These are phyloP conservation scores for Ageneiosus marmoratus DNA, from an alignment of 2,113 vertebrate genomes.

Conservation along the genomic window DNA sequence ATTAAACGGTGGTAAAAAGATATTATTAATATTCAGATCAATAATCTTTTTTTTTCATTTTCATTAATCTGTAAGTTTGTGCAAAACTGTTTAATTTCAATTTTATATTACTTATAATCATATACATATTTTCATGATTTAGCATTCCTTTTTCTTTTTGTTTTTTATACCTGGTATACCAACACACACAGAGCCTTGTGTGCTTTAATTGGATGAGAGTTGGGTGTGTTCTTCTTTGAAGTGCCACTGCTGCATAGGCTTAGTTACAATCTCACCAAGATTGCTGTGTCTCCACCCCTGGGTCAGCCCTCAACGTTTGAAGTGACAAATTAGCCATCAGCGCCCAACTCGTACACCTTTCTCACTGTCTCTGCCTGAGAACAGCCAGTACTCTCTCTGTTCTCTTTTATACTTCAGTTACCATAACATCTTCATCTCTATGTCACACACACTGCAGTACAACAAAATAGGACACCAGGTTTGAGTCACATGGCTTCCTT, in stretches of 20 bases:
- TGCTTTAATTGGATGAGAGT: slow-evolving; percentile 29
- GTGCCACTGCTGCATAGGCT: slow-evolving; percentile 47
- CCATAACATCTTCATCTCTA: slow-evolving; percentile 34
- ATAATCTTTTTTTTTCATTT: neutral
- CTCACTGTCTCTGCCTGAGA: slow-evolving; percentile 11
- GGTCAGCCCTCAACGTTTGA: slow-evolving; percentile 55
- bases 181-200: slow-evolving; percentile 5
- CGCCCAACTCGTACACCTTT: slow-evolving; percentile 55
- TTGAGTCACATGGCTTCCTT: neutral
- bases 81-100: neutral
- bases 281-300: slow-evolving; percentile 45
- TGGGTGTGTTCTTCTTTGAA: slow-evolving; percentile 52
- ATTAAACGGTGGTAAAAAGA: neutral
- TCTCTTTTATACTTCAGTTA: slow-evolving; percentile 17
- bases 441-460: slow-evolving; percentile 1
- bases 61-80: neutral
- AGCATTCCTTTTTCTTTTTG: neutral
- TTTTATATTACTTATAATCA: neutral
- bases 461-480: neutral
- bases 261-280: slow-evolving; percentile 38
- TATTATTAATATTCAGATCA: neutral
- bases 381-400: slow-evolving; percentile 4
- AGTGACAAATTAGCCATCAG: slow-evolving; percentile 56
- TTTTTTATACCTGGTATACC: neutral
- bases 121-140: neutral